Base-by-base conservation (phyloP, 2,113 vertebrate genomes). In the Fukomys damarensis region DNA sequence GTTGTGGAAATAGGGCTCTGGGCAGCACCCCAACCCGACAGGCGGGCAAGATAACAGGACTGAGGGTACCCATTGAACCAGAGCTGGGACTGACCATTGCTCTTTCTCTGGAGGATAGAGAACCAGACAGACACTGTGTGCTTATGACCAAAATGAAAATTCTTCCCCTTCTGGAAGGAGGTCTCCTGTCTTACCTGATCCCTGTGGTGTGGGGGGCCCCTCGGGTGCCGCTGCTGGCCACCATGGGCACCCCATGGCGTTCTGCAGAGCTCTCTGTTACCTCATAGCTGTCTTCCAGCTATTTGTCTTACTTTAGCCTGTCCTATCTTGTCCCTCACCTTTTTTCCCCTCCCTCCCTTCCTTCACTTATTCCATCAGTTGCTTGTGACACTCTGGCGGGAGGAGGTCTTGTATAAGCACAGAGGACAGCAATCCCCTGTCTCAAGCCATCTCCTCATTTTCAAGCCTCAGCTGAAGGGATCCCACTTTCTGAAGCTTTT, bases 181-280 rank as follows among this genome's bases (percentile, higher is more conserved):
- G 52, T 35, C 52, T 76, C 61, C 16, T 72, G 65, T 17, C 7
- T 46, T 28, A 3, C 11, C 32, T 4, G 28, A 10, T 11, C 10
- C 24, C 19, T 66, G 41, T 17, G 6, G 9, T 6, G 26, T 46
- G 26, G 17, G 35, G 14, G 13, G 30, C 3, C 14, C 13, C 5
- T 3, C 1, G 3, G 3, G 17, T 2, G 14, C 46, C 30, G 56
- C 4, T 16, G 74, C 32, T 74, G 32, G 43, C 77, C 38, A 0
- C 4, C 5, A 3, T 6, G 13, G 0, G 2, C 13, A 30, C 19
- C 41, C 1, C 3, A 2, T 0, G 0, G 12, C 11, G 46, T 7
- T 28, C 74, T n/a, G 70, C 35, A 68, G 30, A 77, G 24, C 16
- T 68, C 58, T 52, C 87, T 3, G 49, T 52, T 43, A 2, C 32